Evolutionary conservation across 2,888 invertebrate genomes (phyloP).

Genomic region (Polyploca ridens): DNA sequence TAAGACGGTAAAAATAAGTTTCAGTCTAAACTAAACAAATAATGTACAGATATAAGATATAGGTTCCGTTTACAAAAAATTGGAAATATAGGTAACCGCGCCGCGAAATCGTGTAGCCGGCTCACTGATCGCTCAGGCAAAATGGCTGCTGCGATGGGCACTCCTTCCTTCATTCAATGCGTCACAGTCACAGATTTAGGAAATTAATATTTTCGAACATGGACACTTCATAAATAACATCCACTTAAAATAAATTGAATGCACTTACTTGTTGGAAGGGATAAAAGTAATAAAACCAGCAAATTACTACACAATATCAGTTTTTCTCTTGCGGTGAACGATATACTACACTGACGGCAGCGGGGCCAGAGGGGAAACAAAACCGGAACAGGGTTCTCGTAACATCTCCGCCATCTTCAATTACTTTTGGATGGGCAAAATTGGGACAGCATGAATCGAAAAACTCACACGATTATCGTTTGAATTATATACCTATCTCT

Average conservation of each 20-base stretch:
- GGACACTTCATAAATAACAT: constrained; percentile 55
- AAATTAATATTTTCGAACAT: constrained; percentile 51
- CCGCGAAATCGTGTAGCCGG: constrained; percentile 83
- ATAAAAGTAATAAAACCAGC: constrained; percentile 82
- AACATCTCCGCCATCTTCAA: constrained; percentile 68
- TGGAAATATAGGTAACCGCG: constrained; percentile 65
- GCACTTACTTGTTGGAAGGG: constrained; percentile 85
- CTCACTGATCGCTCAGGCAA: constrained; percentile 81
- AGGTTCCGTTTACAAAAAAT: constrained; percentile 48
- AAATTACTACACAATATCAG: constrained; percentile 81
- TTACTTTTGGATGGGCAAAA: constrained; percentile 36
- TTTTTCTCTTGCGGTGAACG: constrained; percentile 84
- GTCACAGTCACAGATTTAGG: constrained; percentile 81
- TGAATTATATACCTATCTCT: not conserved
- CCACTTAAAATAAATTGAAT: constrained; percentile 65
- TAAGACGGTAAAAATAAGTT: constrained; percentile 26
- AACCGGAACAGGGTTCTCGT: constrained; percentile 84
- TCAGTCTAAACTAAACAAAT: constrained; percentile 1
- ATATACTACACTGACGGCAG: constrained; percentile 83
- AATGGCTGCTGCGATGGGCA: constrained; percentile 85
- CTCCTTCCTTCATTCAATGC: constrained; percentile 81
- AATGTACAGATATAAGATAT: not conserved
- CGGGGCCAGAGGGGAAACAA: constrained; percentile 84
- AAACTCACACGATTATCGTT: constrained; percentile 14
- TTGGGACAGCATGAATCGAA: constrained; percentile 20